A percentile compares a stretch with the other conserved stretches of the same genome.
These are phyloP conservation scores for Seira sanloemensis DNA, from an alignment of 2,888 invertebrate species.

Conservation along the genomic window DNA sequence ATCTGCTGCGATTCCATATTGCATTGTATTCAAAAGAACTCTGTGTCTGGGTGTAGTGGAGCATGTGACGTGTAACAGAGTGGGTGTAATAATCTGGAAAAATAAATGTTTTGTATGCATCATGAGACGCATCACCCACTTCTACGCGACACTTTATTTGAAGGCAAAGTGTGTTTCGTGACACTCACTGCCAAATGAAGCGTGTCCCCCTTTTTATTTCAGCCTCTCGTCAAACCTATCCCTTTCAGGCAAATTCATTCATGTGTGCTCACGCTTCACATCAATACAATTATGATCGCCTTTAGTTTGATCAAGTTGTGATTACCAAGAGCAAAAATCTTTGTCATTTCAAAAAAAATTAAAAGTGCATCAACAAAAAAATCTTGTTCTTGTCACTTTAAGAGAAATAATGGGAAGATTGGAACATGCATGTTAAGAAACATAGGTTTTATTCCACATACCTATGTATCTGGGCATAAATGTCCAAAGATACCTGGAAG, in stretches of 20 bases:
- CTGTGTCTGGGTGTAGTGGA: background rate
- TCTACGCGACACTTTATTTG: background rate
- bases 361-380: background rate
- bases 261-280: background rate
- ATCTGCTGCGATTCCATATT: too few relatives aligned
- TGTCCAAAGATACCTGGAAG: too few relatives aligned
- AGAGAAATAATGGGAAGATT: too few relatives aligned
- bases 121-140: background rate
- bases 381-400: too few relatives aligned
- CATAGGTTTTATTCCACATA: too few relatives aligned
- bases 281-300: conserved; percentile 17
- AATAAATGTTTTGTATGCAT: background rate
- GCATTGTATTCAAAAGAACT: too few relatives aligned
- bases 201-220: conserved; percentile 18
- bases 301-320: background rate
- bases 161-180: conserved; percentile 32
- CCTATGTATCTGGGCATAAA: too few relatives aligned
- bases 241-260: background rate
- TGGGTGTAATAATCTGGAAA: background rate
- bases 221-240: background rate
- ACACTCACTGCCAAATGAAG: conserved; percentile 52
- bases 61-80: background rate
- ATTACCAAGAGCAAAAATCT: background rate
- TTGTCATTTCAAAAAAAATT: conserved; percentile 17
- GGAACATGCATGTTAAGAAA: too few relatives aligned